These are phyloP conservation scores for Oreohelix idahoensis DNA, from an alignment of 1,140 invertebrate genomes.

Conservation along the genomic window DNA sequence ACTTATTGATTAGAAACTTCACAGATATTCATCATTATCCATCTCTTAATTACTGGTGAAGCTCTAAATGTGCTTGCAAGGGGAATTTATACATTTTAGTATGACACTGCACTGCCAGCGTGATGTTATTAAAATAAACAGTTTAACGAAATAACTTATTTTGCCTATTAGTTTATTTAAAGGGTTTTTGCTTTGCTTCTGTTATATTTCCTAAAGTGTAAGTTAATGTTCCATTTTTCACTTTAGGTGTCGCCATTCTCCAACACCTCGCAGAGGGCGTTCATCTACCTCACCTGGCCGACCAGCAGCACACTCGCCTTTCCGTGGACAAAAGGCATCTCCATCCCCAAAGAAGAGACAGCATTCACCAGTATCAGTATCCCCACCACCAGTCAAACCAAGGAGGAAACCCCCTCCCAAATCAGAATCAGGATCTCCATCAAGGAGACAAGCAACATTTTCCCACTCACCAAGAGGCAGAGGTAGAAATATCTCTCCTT, in stretches of 20 bases:
- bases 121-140: too few relatives aligned
- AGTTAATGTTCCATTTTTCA: too few relatives aligned
- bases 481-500: constrained; percentile 8
- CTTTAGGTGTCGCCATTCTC: constrained; percentile 5
- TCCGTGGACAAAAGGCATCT: background rate
- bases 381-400: constrained; percentile 27
- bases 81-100: too few relatives aligned
- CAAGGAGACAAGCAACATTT: constrained; percentile 11
- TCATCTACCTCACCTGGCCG: constrained; percentile 14
- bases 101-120: too few relatives aligned
- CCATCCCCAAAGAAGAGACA: constrained; percentile 20
- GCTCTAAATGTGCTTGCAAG: too few relatives aligned
- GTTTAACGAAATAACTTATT: too few relatives aligned
- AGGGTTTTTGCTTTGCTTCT: too few relatives aligned
- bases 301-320: background rate
- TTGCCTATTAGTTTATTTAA: too few relatives aligned
- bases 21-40: too few relatives aligned
- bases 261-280: background rate
- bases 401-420: constrained; percentile 16
- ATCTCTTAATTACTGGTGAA: too few relatives aligned
- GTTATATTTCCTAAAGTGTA: background rate
- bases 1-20: too few relatives aligned
- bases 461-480: background rate
- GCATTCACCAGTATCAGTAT: constrained; percentile 18
- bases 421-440: constrained; percentile 26